Conservation (phyloP, 2,797 vertebrate genomes). For the Pampus argenteus region DNA sequence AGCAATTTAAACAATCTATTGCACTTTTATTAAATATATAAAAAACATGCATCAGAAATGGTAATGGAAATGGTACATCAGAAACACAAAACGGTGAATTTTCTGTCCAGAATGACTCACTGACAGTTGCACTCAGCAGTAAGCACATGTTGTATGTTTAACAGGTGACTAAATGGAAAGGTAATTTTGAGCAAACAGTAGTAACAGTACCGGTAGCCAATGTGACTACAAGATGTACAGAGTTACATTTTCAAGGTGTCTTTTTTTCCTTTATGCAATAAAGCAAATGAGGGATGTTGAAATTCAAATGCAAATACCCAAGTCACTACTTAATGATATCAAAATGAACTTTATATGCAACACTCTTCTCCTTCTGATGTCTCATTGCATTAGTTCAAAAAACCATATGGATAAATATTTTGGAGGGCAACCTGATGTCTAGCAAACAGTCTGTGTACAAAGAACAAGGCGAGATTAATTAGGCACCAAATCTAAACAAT, state of each 20-base stretch:
- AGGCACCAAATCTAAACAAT: conserved; percentile 18
- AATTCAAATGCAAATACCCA: neutral
- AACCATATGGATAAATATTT: neutral
- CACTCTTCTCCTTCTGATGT: conserved; percentile 4
- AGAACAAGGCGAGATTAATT: conserved; percentile 28
- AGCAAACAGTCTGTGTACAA: conserved; percentile 3
- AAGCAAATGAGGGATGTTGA: neutral
- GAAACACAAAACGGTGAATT: conserved; percentile 41
- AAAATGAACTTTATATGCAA: conserved; percentile 5
- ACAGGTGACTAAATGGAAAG: conserved; percentile 28
- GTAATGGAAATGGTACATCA: too few relatives aligned
- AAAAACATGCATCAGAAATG: conserved; percentile 54
- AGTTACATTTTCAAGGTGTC: neutral
- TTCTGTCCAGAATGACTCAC: conserved; percentile 20
- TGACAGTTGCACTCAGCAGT: conserved; percentile 28
- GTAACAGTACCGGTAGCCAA: neutral
- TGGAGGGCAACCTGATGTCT: neutral
- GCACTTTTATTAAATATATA: conserved; percentile 70
- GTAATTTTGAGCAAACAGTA: neutral
- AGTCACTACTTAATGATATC: neutral
- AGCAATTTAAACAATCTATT: conserved; percentile 37
- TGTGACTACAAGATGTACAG: conserved; percentile 12
- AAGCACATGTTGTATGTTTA: conserved; percentile 14
- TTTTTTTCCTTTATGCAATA: neutral
- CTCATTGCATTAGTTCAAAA: neutral